Conservation (phyloP, 2,797 vertebrate species). For the Odontamblyopus lacepedii region DNA sequence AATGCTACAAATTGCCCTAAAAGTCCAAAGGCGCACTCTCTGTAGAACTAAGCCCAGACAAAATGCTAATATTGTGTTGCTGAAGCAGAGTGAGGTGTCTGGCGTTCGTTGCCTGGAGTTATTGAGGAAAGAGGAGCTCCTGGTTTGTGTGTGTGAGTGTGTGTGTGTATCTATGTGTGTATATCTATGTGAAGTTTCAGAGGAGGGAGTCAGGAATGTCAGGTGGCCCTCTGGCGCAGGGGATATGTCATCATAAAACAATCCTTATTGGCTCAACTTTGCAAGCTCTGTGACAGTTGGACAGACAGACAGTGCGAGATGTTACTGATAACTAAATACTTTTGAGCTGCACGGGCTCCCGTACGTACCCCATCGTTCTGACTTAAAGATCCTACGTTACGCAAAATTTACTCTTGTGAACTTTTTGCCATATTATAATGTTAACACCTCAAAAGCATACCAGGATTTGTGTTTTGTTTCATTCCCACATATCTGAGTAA, state of each 20-base stretch:
- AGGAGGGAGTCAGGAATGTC: constrained; percentile 78
- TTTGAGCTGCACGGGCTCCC: constrained; percentile 42
- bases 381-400: not conserved
- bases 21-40: not conserved
- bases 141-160: constrained; percentile 26
- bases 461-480: too few species aligned
- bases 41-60: not conserved
- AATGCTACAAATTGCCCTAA: not conserved
- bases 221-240: constrained; percentile 81
- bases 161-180: constrained; percentile 7
- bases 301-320: constrained; percentile 63
- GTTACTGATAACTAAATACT: constrained; percentile 58
- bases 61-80: constrained; percentile 8
- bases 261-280: constrained; percentile 67
- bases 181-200: constrained; percentile 13
- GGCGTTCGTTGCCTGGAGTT: constrained; percentile 52
- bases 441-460: too few species aligned
- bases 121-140: constrained; percentile 42
- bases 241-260: constrained; percentile 84
- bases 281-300: constrained; percentile 66
- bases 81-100: constrained; percentile 47
- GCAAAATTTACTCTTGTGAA: too few species aligned
- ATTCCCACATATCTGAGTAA: too few species aligned
- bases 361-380: constrained; percentile 14
- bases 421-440: too few species aligned